A percentile compares a stretch with the other conserved stretches of the same genome.
Conservation (phyloP, 2,113 vertebrate genomes). For the Oncorhynchus kisutch region DNA sequence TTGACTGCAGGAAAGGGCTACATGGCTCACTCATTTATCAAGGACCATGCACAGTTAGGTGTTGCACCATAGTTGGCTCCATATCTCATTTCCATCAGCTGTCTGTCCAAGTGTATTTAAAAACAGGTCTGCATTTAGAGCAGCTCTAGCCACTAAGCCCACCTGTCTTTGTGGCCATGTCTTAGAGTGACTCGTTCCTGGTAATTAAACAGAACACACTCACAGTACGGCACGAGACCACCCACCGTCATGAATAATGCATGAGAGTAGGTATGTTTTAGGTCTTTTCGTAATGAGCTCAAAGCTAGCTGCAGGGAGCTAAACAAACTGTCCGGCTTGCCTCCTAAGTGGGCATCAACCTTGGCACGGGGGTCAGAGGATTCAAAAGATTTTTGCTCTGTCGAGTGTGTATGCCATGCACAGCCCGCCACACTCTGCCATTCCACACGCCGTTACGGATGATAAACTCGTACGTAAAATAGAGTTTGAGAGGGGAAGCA, state of each 20-base stretch:
- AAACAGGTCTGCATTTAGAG: conserved; percentile 18
- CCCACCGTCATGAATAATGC: conserved; percentile 69
- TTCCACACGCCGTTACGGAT: conserved; percentile 12
- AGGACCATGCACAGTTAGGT: neutral
- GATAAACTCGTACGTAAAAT: conserved; percentile 70
- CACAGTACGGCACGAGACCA: conserved; percentile 51
- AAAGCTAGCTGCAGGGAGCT: conserved; percentile 54
- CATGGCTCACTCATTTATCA: too few relatives aligned
- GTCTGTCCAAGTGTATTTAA: too few relatives aligned
- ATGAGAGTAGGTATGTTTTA: conserved; percentile 53
- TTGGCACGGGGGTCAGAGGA: conserved; percentile 46
- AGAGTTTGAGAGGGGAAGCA: conserved; percentile 31
- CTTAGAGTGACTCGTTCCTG: conserved; percentile 51
- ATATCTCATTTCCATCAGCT: too few relatives aligned
- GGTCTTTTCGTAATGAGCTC: conserved; percentile 64
- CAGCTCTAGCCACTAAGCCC: conserved; percentile 44
- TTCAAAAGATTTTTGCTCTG: conserved; percentile 45
- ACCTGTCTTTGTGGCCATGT: conserved; percentile 60
- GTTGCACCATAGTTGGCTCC: too few relatives aligned
- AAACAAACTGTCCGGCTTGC: conserved; percentile 40
- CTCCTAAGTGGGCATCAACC: conserved; percentile 49
- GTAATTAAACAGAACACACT: conserved; percentile 63
- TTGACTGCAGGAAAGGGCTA: too few relatives aligned
- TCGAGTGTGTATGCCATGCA: conserved; percentile 29
- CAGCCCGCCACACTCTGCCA: neutral